A percentile compares a stretch with the other conserved stretches of the same genome.
These are phyloP conservation scores for Sepiola atlantica DNA, from an alignment of 2,888 invertebrate species.

Conservation along the genomic window DNA sequence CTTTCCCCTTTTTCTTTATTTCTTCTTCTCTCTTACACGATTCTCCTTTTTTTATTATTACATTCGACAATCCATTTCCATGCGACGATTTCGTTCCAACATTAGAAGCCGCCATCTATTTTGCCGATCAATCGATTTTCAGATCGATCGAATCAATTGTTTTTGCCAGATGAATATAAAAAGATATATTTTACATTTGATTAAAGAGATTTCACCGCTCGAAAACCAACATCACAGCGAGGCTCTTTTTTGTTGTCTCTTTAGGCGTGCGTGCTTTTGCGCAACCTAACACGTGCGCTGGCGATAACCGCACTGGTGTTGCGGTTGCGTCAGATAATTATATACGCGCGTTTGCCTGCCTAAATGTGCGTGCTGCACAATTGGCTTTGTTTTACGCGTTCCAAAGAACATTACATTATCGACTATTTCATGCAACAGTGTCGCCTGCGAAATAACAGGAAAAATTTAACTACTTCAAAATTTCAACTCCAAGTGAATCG, in stretches of 20 bases:
- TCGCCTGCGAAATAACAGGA: neutral
- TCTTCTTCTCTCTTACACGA: neutral
- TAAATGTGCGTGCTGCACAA: neutral
- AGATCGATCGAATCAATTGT: conserved; percentile 16
- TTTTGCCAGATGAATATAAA: neutral
- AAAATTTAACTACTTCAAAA: too few relatives aligned
- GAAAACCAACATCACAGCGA: neutral
- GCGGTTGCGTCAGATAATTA: neutral
- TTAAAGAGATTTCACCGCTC: conserved; percentile 19
- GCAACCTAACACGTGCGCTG: neutral
- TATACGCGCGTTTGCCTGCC: neutral
- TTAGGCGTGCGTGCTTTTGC: neutral
- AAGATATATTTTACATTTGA: neutral
- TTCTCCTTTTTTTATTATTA: neutral
- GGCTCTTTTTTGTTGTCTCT: neutral
- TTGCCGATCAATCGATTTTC: neutral
- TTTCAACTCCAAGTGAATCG: too few relatives aligned
- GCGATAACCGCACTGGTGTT: neutral
- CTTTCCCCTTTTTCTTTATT: neutral
- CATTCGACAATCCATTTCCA: neutral
- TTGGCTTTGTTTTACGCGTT: neutral
- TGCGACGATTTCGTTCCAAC: neutral
- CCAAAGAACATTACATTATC: neutral
- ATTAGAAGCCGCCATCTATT: neutral
- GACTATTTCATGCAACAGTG: neutral